phyloP scores from a whole-genome alignment of 2,797 vertebrate genomes.

The Dicrostonyx torquatus region DNA sequence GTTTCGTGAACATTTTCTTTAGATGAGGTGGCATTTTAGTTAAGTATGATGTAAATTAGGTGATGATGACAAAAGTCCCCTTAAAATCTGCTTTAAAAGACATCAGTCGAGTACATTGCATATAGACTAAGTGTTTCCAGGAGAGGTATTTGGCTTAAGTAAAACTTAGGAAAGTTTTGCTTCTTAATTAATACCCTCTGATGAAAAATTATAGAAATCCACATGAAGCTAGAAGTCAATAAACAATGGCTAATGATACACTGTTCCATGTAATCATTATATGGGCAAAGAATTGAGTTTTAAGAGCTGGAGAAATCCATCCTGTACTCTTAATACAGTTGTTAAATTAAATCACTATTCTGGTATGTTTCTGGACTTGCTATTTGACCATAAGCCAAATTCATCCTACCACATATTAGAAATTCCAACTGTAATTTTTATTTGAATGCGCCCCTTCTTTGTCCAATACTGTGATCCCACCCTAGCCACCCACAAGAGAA shows the following conservation, averaged over 20 bases:
- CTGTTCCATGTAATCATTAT: background rate
- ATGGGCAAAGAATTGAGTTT: background rate
- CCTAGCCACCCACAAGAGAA: conserved; percentile 57
- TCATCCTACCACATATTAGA: conserved; percentile 58
- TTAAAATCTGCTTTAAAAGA: conserved; percentile 6
- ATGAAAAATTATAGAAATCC: conserved; percentile 23
- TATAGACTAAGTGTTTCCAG: background rate
- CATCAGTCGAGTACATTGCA: background rate
- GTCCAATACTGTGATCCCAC: conserved; percentile 59
- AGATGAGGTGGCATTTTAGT: conserved; percentile 49
- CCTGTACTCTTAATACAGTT: background rate
- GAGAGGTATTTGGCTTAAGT: conserved; percentile 19
- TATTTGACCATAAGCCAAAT: conserved; percentile 65
- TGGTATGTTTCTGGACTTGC: conserved; percentile 28
- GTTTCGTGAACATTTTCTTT: background rate
- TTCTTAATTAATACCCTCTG: background rate
- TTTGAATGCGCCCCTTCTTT: conserved; percentile 49
- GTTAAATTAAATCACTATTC: conserved; percentile 45
- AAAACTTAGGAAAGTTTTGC: conserved; percentile 8
- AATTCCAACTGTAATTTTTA: conserved; percentile 71
- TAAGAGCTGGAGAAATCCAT: background rate
- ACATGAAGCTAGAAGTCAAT: conserved; percentile 6
- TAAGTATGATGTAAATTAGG: conserved; percentile 4
- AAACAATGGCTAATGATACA: background rate
- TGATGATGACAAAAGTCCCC: background rate